Conservation (phyloP, 2,888 invertebrate genomes). For the Hymenopus coronatus region DNA sequence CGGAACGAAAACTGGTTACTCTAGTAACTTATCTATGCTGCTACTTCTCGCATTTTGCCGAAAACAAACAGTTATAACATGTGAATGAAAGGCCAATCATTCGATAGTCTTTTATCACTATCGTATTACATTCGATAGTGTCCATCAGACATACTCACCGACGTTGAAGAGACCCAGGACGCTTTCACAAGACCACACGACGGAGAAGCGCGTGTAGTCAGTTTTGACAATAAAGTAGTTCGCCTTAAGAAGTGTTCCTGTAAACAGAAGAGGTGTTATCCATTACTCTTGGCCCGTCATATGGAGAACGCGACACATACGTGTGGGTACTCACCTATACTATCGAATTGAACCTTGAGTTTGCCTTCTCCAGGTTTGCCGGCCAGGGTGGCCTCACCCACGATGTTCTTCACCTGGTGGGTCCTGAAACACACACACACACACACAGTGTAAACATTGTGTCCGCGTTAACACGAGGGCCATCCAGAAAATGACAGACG, state of each 20-base stretch:
- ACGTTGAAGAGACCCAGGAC: neutral
- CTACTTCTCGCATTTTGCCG: no score
- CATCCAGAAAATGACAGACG: no score
- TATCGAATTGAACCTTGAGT: conserved; percentile 60
- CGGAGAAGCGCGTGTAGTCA: conserved; percentile 59
- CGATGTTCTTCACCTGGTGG: conserved; percentile 53
- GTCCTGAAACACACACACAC: conserved; percentile 48
- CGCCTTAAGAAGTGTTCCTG: conserved; percentile 39
- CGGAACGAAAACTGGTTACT: no score
- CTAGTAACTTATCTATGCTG: no score
- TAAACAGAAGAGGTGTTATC: neutral
- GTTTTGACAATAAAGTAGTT: conserved; percentile 66
- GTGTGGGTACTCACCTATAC: conserved; percentile 49
- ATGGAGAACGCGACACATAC: conserved; percentile 37
- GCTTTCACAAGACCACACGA: conserved; percentile 61
- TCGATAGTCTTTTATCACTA: no score
- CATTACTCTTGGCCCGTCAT: neutral
- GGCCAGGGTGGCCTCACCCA: conserved; percentile 55
- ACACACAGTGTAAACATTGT: neutral
- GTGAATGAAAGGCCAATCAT: no score
- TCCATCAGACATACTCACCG: no score
- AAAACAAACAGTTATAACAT: no score
- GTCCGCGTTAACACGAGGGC: neutral
- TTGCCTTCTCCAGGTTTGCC: conserved; percentile 57
- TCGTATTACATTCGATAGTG: no score